Evolutionary conservation across 2,797 vertebrate genomes (phyloP).

Genomic region (Garrulus glandarius): DNA sequence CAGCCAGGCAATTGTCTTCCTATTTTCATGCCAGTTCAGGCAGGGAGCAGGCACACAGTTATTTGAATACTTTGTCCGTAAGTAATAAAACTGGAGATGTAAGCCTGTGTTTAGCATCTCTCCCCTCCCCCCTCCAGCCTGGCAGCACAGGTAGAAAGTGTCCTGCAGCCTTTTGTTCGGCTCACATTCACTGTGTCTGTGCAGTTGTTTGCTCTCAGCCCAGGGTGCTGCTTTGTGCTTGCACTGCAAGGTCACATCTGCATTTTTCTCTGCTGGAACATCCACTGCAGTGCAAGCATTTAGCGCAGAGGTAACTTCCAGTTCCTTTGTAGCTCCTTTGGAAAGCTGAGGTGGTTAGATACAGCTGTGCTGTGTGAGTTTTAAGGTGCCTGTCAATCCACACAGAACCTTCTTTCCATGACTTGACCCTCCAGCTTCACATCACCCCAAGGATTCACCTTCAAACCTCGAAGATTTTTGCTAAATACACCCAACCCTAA

Average conservation of each 20-base stretch:
- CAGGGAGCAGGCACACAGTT: not conserved
- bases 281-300: not conserved
- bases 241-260: not conserved
- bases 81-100: not conserved
- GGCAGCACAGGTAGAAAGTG: not conserved
- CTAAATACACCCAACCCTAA: no score
- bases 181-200: rapidly evolving
- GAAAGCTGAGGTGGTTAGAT: not conserved
- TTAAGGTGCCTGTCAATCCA: not conserved
- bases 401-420: not conserved
- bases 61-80: not conserved
- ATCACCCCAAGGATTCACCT: not conserved
- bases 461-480: not conserved
- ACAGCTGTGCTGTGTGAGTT: not conserved
- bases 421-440: not conserved
- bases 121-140: not conserved
- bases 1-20: not conserved
- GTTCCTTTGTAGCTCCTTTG: not conserved
- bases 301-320: not conserved
- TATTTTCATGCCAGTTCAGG: not conserved
- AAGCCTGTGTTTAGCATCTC: not conserved
- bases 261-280: not conserved
- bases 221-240: not conserved
- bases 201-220: not conserved
- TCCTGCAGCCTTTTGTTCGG: not conserved